A percentile compares a stretch with the other conserved stretches of the same genome.
These are phyloP conservation scores for Apteryx mantelli DNA, from an alignment of 2,113 vertebrate genomes.

Conservation along the genomic window DNA sequence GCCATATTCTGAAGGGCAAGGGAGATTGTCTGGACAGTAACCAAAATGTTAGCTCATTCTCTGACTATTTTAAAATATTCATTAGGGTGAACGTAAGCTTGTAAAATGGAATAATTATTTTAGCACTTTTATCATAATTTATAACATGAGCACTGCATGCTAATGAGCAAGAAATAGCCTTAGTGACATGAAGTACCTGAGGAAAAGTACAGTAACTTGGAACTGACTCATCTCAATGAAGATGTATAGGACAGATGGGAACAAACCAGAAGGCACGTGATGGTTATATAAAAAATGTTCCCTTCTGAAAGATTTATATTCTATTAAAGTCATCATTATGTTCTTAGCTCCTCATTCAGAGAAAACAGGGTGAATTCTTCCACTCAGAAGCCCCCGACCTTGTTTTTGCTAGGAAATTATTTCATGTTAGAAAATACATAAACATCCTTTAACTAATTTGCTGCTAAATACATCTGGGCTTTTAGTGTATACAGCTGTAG, in stretches of 20 bases:
- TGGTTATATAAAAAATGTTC: neutral
- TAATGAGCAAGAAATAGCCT: neutral
- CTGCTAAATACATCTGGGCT: neutral
- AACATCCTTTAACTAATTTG: conserved; percentile 10
- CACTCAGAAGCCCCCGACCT: neutral
- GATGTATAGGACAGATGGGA: neutral
- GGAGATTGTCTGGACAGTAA: neutral
- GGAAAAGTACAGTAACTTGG: neutral
- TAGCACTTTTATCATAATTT: neutral
- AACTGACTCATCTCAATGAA: neutral
- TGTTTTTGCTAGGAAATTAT: neutral
- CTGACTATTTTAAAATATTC: conserved; percentile 42
- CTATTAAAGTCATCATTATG: neutral
- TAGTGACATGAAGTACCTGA: neutral
- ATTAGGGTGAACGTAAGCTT: conserved; percentile 11
- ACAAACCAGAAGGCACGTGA: neutral
- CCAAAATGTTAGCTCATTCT: conserved; percentile 49
- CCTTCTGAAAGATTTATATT: neutral
- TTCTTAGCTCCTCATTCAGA: neutral
- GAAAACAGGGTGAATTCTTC: neutral
- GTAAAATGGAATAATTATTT: conserved; percentile 39
- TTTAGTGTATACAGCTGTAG: neutral
- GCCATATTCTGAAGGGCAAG: neutral
- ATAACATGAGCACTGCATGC: neutral
- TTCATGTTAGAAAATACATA: neutral